Conservation (phyloP, 2,797 vertebrate species). For the Gymnocypris eckloni region DNA sequence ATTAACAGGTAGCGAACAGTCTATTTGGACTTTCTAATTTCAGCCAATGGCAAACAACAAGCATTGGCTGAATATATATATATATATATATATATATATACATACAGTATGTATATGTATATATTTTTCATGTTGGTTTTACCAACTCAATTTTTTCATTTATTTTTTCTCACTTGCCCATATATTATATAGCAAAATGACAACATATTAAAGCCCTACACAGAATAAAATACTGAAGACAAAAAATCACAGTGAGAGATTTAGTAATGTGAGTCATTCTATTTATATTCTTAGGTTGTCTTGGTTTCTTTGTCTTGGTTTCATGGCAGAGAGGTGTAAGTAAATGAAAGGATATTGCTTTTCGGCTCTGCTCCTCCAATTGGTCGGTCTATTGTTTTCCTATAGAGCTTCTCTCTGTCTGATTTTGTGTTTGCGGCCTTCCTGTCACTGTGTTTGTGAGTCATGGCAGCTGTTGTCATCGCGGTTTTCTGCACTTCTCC, state of each 20-base stretch:
- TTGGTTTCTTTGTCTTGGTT: conserved; percentile 23
- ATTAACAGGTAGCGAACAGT: too few relatives aligned
- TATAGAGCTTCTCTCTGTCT: conserved; percentile 49
- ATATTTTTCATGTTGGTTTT: too few relatives aligned
- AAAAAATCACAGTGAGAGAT: background rate
- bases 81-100: too few relatives aligned
- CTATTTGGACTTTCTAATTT: too few relatives aligned
- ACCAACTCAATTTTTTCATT: too few relatives aligned
- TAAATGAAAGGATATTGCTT: conserved; percentile 53
- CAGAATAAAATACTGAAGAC: conserved; percentile 2
- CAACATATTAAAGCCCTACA: too few relatives aligned
- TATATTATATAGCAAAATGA: too few relatives aligned
- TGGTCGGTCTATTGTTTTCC: conserved; percentile 24
- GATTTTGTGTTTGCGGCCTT: conserved; percentile 34
- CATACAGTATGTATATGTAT: too few relatives aligned
- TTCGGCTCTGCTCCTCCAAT: conserved; percentile 11
- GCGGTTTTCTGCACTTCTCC: conserved; percentile 54
- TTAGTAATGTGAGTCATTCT: background rate
- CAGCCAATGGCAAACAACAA: too few relatives aligned
- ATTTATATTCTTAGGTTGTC: conserved; percentile 8
- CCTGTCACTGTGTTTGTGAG: conserved; percentile 48
- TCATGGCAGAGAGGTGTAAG: conserved; percentile 24
- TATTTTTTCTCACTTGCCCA: too few relatives aligned
- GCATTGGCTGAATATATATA: too few relatives aligned
- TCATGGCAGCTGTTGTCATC: conserved; percentile 48